Base-by-base conservation (phyloP, 1,140 invertebrate species). In the Pseudomyrmex pallidus region DNA sequence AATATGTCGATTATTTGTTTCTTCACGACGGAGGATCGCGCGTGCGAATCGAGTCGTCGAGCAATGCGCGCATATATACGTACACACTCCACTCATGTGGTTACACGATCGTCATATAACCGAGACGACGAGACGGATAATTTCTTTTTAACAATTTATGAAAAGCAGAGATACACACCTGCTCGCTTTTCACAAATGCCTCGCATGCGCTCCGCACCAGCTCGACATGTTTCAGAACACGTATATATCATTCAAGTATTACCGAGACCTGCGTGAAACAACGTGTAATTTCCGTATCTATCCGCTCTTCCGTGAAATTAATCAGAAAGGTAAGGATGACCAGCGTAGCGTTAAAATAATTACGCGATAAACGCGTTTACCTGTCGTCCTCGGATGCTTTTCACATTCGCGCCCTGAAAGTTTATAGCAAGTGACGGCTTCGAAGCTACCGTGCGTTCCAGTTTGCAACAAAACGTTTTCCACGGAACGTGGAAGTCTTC, bases 311-410 rank as follows among this genome's bases (percentile, higher is more conserved):
- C 82, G 74, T 80, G 74, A 80, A 84, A 84, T 84, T 84, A 68
- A 84, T 84, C 83, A 68, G 74, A 68, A 67, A 74, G 74, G 66
- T 50, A 68, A 67, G 57, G 68, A 74, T 62, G 78, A 62, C 67
- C 70, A 82, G 17, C 83, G 64, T 78, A 67, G 54, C 73, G 82
- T 83, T 83, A 77, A 78, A 78, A 84, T 84, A 84, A 78, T 83
- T 83, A 77, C 63, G 54, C 63, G 54, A 83, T 77, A 73, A 35
- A 61, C 78, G 57, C 46, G 44, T 63, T 82, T 74, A 74, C 57
- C 70, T 82, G 67, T 73, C 78, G 68, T 74, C 59, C 50, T 35
- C 64, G 54, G 54, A 35, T 35, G 76, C 76, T 57, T 78, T 78
- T 59, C 76, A 48, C 25, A 52, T 70, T 76, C 35, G 20, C 73